These are phyloP conservation scores for Pyrgus malvae DNA, from an alignment of 2,888 invertebrate species.

Conservation along the genomic window DNA sequence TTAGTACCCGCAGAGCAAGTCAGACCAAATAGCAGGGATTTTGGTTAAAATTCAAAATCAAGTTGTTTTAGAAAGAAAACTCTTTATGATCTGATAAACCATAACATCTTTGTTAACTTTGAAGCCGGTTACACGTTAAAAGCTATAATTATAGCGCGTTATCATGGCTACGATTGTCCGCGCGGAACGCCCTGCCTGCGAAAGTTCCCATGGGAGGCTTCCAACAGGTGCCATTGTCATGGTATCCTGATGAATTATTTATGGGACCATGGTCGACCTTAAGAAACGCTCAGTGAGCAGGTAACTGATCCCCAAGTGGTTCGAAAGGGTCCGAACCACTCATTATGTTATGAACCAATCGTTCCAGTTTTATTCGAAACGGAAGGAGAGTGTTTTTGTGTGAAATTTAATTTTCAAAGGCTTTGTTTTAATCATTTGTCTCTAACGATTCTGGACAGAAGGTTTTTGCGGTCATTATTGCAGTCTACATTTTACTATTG, in stretches of 20 bases:
- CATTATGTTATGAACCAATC: conserved; percentile 3
- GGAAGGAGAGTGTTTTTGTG: conserved; percentile 10
- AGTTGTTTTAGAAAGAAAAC: no score
- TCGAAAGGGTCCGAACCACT: conserved; percentile 10
- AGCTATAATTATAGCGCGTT: conserved; percentile 12
- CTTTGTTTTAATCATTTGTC: neutral
- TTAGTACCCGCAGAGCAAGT: no score
- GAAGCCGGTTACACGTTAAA: neutral
- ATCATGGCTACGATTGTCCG: conserved; percentile 28
- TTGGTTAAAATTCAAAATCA: no score
- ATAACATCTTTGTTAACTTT: neutral
- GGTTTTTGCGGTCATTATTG: no score
- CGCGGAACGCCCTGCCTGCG: conserved; percentile 44
- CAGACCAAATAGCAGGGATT: no score
- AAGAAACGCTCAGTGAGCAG: conserved; percentile 21
- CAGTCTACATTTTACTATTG: no score
- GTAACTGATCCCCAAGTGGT: conserved; percentile 13
- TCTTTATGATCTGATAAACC: neutral
- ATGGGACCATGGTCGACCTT: conserved; percentile 21
- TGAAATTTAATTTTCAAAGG: neutral
- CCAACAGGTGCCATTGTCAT: conserved; percentile 25
- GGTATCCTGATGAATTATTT: conserved; percentile 27
- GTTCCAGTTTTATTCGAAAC: conserved; percentile 19
- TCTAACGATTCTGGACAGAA: no score
- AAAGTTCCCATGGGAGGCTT: conserved; percentile 42